Evolutionary conservation across 2,888 invertebrate genomes (phyloP).

Genomic region (Miltochrista miniata): DNA sequence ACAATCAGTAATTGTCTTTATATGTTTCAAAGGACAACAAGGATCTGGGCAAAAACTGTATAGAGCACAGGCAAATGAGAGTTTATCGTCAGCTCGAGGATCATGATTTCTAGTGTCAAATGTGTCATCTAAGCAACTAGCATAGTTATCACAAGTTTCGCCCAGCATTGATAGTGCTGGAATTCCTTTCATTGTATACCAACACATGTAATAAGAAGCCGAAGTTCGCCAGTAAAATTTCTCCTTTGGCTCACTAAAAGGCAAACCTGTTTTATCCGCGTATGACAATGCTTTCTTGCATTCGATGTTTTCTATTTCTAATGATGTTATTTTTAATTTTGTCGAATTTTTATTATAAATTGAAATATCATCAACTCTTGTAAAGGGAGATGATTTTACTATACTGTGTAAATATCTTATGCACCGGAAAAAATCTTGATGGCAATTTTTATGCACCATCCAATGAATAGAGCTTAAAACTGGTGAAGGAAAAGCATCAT

Average conservation of each 20-base stretch:
- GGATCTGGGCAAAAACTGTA: slow-evolving; percentile 88
- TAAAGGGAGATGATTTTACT: slow-evolving; percentile 64
- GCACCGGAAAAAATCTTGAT: slow-evolving; percentile 79
- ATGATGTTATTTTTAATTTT: slow-evolving; percentile 15
- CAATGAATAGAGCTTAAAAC: slow-evolving; percentile 83
- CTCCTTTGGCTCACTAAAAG: slow-evolving; percentile 83
- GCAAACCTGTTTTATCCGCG: slow-evolving; percentile 72
- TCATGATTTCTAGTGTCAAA: slow-evolving; percentile 75
- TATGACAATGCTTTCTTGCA: slow-evolving; percentile 70
- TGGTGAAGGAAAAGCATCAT: slow-evolving; percentile 79
- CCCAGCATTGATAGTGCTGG: slow-evolving; percentile 78
- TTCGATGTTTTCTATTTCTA: slow-evolving; percentile 55
- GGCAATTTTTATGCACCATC: slow-evolving; percentile 84
- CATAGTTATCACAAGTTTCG: slow-evolving; percentile 85
- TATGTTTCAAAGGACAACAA: slow-evolving; percentile 82
- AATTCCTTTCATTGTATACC: slow-evolving; percentile 84
- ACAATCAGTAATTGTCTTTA: slow-evolving; percentile 67
- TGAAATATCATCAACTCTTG: slow-evolving; percentile 77
- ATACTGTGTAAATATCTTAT: slow-evolving; percentile 79
- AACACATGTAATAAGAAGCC: slow-evolving; percentile 87
- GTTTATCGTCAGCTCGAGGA: slow-evolving; percentile 80
- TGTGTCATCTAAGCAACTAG: slow-evolving; percentile 77
- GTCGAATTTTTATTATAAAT: slow-evolving; percentile 63
- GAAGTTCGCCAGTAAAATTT: slow-evolving; percentile 85
- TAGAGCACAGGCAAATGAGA: slow-evolving; percentile 83